Evolutionary conservation across 2,797 vertebrate species (phyloP).

Genomic region (Hylomyscus alleni): DNA sequence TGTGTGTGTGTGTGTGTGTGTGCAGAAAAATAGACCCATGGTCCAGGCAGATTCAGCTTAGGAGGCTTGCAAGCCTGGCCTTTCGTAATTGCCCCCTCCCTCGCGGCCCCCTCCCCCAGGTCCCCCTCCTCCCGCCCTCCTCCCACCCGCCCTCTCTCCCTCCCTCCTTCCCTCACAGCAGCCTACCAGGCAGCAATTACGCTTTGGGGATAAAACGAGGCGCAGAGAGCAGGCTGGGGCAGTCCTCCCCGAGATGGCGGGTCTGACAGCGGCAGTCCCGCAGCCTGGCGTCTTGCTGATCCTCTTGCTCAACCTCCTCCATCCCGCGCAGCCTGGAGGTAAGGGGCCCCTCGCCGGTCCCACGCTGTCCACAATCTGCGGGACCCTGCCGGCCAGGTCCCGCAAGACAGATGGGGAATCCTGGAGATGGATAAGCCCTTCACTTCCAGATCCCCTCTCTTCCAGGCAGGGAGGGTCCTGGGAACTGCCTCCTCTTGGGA

Average conservation of each 20-base stretch:
- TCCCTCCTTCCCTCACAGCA: conserved; percentile 88
- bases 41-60: conserved; percentile 89
- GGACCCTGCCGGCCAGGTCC: conserved; percentile 31
- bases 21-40: conserved; percentile 68
- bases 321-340: conserved; percentile 96
- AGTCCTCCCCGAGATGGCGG: conserved; percentile 97
- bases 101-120: conserved; percentile 81
- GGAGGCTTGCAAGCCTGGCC: conserved; percentile 88
- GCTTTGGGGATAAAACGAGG: conserved; percentile 97
- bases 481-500: neutral
- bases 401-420: neutral
- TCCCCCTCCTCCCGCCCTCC: conserved; percentile 74
- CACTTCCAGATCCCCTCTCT: neutral
- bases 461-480: neutral
- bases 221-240: conserved; percentile 91
- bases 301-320: conserved; percentile 89
- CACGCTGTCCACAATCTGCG: neutral
- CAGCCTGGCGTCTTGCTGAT: conserved; percentile 93
- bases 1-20: neutral
- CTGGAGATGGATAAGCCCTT: neutral
- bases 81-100: conserved; percentile 92
- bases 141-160: conserved; percentile 82
- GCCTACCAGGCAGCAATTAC: conserved; percentile 93
- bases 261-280: conserved; percentile 92
- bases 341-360: conserved; percentile 86